Evolutionary conservation across 2,797 vertebrate species (phyloP).

Genomic region (Parambassis ranga): DNA sequence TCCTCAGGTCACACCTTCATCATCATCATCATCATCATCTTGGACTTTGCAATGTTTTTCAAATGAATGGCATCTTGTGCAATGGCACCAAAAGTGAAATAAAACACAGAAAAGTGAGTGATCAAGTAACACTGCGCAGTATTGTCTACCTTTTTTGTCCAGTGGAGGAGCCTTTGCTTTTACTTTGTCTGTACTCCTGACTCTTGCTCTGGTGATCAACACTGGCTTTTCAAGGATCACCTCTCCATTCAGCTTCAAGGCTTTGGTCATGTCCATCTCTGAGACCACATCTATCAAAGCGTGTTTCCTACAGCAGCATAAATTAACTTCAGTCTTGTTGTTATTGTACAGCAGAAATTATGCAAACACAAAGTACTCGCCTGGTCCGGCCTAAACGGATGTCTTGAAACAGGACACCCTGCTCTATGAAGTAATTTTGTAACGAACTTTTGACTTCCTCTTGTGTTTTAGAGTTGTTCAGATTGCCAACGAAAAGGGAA

Average conservation of each 20-base stretch:
- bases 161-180: constrained; percentile 61
- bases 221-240: constrained; percentile 84
- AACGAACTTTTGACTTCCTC: constrained; percentile 85
- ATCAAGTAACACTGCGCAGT: too few species aligned
- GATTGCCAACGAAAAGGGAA: constrained; percentile 87
- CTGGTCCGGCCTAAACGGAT: constrained; percentile 83
- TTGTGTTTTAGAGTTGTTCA: constrained; percentile 80
- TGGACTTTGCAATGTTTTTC: background rate
- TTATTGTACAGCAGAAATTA: background rate
- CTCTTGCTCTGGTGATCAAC: constrained; percentile 86
- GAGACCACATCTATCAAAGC: constrained; percentile 88
- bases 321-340: background rate
- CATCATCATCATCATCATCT: background rate
- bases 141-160: constrained; percentile 86
- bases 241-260: constrained; percentile 86
- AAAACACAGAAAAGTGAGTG: too few species aligned
- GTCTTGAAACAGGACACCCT: constrained; percentile 84
- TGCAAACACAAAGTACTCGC: constrained; percentile 70
- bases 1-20: background rate
- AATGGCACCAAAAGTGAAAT: too few species aligned
- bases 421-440: constrained; percentile 83
- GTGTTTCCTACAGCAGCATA: constrained; percentile 80
- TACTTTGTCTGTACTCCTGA: constrained; percentile 46
- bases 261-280: constrained; percentile 88
- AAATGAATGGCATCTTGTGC: background rate